Evolutionary conservation across 2,888 invertebrate genomes (phyloP), one percentile per base, ranked within the genome.

Genomic region (Leptinotarsa rubiginosa): DNA sequence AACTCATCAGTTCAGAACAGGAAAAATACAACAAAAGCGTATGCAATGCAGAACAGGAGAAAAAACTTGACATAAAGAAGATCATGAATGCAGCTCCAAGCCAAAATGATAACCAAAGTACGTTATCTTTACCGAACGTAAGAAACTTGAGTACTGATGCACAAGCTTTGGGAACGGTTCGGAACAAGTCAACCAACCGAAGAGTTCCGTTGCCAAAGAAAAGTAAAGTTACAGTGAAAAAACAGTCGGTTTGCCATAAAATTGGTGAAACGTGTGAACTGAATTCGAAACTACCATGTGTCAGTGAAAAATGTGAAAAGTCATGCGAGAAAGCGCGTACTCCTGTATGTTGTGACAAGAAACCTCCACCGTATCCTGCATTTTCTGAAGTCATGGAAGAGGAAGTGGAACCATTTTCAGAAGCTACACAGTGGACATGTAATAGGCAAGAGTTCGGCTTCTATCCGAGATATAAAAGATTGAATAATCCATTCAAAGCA

Each of bases 321-420:
- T 16, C 15, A 10, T 74, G 77, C 47, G 25, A 54, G 1, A 76
- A 68, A 67, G 25, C 74, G 13, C 49, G 71, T 22, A 50, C 64
- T 5, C 74, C 77, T n/a, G 78, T 80, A 31, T 77, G 77, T 66
- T 83, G 83, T 69, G 74, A 78, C 4, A 85, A 84, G 66, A 77
- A 79, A 47, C 77, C 79, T 10, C 67, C 83, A 15, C 85, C 85
- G 0, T 84, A 84, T 74, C 80, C 82, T 7, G 76, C 84, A 1
- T 85, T 79, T 72, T 83, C 84, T 0, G 85, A 85, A 70, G 69
- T 74, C 15, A 70, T 70, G 54, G 70, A 74, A 22, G 74, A 70
- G 54, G 65, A 74, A 47, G 52, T 70, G n/a, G 74, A 70, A 25
- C 74, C 70, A 7, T 73, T 65, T 25, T 66, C 72, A 7, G 66